These are phyloP conservation scores for Ormyrus rosae DNA, from an alignment of 2,888 invertebrate species.

Conservation along the genomic window DNA sequence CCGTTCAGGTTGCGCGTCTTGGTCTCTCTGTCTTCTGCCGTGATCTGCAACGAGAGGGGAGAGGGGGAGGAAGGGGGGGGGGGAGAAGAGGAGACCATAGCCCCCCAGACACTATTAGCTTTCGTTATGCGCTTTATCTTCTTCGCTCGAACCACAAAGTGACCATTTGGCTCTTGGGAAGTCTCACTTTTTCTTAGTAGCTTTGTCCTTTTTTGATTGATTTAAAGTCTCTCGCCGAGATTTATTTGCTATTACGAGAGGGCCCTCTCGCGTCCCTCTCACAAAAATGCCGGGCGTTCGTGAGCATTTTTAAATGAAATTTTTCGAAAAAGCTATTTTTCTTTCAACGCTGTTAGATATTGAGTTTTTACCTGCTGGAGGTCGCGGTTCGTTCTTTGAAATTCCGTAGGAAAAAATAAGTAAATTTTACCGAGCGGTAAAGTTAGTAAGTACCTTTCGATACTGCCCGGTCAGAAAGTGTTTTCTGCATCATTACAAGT, in stretches of 20 bases:
- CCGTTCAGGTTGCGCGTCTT: constrained; percentile 23
- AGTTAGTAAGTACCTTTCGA: too few species aligned
- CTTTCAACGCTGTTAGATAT: too few species aligned
- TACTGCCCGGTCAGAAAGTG: too few species aligned
- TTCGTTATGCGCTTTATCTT: constrained; percentile 57
- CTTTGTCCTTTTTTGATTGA: constrained; percentile 29
- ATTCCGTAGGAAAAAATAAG: too few species aligned
- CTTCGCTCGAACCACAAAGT: constrained; percentile 54
- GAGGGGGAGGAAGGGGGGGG: background rate
- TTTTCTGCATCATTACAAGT: too few species aligned
- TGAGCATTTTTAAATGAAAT: too few species aligned
- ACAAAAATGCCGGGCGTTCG: too few species aligned
- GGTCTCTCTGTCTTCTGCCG: constrained; percentile 2
- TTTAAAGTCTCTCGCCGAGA: constrained; percentile 20
- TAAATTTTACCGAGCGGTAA: too few species aligned
- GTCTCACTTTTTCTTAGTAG: constrained; percentile 37
- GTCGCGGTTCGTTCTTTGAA: too few species aligned
- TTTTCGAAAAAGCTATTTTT: too few species aligned
- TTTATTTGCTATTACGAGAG: constrained; percentile 16
- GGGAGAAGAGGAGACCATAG: constrained; percentile 3
- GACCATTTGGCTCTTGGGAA: constrained; percentile 48
- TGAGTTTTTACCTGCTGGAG: too few species aligned
- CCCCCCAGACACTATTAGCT: constrained; percentile 55
- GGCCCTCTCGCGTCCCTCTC: too few species aligned
- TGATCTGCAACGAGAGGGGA: constrained; percentile 22